Evolutionary conservation across 92 coral and sea anemone species (phyloP).

Genomic region (Paramuricea clavata): DNA sequence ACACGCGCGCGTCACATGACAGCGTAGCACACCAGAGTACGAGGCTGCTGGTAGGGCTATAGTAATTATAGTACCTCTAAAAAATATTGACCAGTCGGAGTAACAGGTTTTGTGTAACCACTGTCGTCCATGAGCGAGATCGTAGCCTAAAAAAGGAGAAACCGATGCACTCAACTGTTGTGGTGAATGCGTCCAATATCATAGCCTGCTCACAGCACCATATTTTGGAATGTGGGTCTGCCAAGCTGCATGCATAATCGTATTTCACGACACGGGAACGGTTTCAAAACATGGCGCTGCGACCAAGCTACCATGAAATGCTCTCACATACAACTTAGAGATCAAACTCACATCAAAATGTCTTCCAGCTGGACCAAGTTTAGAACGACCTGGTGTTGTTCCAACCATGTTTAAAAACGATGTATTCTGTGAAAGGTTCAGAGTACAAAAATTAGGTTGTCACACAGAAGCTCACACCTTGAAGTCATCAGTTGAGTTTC

Average conservation of each 20-base stretch:
- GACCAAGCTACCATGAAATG: too few species aligned
- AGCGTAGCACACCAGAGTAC: too few species aligned
- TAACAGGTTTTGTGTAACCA: slow-evolving; percentile 77
- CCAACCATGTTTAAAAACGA: slow-evolving; percentile 20
- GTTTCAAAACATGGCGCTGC: neutral
- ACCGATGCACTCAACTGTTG: too few species aligned
- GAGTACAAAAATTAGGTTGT: neutral
- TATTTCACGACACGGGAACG: neutral
- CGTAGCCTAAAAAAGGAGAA: slow-evolving; percentile 66
- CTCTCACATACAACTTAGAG: too few species aligned
- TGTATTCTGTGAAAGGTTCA: neutral
- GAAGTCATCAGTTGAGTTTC: too few species aligned
- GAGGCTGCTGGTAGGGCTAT: neutral
- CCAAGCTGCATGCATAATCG: too few species aligned
- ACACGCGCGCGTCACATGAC: too few species aligned
- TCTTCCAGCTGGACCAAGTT: slow-evolving; percentile 8
- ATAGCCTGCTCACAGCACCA: neutral
- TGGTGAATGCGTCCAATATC: neutral
- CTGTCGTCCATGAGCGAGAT: slow-evolving; percentile 89
- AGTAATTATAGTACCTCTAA: slow-evolving; percentile 20
- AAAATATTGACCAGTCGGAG: slow-evolving; percentile 65
- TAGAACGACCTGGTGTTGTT: slow-evolving; percentile 30
- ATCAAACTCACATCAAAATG: slow-evolving; percentile 36
- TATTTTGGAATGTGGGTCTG: too few species aligned
- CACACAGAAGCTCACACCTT: too few species aligned